Evolutionary conservation across 2,797 vertebrate species (phyloP), one percentile per base, ranked within the genome.

Genomic region (Microtus californicus): DNA sequence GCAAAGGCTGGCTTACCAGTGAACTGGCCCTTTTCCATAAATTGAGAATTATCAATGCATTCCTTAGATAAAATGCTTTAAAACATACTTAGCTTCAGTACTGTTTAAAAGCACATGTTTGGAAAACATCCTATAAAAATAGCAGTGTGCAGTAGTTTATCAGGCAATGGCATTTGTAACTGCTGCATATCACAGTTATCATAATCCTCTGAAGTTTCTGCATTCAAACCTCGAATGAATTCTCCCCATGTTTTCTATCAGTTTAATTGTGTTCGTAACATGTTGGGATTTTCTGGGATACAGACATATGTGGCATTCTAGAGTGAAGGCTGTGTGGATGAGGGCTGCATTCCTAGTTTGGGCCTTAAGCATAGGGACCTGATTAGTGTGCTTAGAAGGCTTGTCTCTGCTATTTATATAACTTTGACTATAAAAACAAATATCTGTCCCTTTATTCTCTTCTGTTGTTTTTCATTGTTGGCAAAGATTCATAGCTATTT

Each of bases 381-480:
- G 86, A 83, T 85, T 83, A 91, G 51, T 93, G 23, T 73, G 67
- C 67, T 79, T 83, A 37, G 71, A 95, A 95, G 90, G n/a, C 48
- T 5, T 17, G 65, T 81, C 80, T 95, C 71, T 95, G 87, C 87
- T 87, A 94, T 87, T 94, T 93, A 88, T 90, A 76, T 91, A 87
- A 91, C 65, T 87, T 83, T 90, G 59, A 77, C 78, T 87, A 61
- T 87, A 86, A 93, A 95, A 95, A 77, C 65, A 97, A 93, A 77
- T 87, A 73, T 85, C 13, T 94, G 71, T 74, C 11, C 31, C 77
- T 94, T 95, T 85, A 93, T 78, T 87, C 65, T 91, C 80, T 77
- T 91, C 94, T 95, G 48, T 95, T 95, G 48, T 27, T 89, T 94
- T 90, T 43, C 59, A 25, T 90, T 83, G 34, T 4, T 83, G 74